Evolutionary conservation across 92 coral and sea anemone species (phyloP).

Genomic region (Phenganax marumi): DNA sequence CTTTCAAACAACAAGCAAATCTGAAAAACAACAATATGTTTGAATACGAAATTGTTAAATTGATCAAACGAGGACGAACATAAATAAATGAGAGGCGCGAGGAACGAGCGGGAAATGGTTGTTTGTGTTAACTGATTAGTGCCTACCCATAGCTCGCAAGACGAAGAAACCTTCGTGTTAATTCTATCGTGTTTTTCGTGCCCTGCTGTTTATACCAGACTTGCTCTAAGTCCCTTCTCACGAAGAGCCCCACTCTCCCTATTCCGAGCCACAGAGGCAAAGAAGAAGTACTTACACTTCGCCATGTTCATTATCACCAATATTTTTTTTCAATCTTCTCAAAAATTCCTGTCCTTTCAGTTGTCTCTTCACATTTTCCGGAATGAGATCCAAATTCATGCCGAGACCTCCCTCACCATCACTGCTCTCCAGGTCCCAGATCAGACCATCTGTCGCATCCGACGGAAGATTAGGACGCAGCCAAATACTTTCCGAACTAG

Average conservation of each 20-base stretch:
- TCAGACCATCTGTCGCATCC: slow-evolving; percentile 15
- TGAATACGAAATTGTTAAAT: no score
- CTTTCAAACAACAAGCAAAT: slow-evolving; percentile 73
- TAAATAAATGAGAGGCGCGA: no score
- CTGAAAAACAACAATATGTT: slow-evolving; percentile 37
- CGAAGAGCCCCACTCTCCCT: no score
- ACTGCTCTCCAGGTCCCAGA: slow-evolving; percentile 47
- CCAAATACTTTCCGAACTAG: slow-evolving; percentile 15
- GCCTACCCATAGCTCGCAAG: no score
- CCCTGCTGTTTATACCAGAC: no score
- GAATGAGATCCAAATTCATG: slow-evolving; percentile 40
- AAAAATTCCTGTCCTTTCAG: slow-evolving; percentile 85
- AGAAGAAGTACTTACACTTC: slow-evolving; percentile 28
- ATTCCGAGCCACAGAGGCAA: not conserved
- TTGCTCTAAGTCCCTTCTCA: no score
- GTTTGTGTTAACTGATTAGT: no score
- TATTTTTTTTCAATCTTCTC: slow-evolving; percentile 62
- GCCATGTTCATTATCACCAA: slow-evolving; percentile 55
- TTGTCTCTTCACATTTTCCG: slow-evolving; percentile 53
- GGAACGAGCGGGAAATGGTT: no score
- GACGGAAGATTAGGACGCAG: slow-evolving; percentile 15
- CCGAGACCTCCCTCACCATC: slow-evolving; percentile 33
- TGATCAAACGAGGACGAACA: no score
- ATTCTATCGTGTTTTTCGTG: no score
- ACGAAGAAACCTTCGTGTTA: no score